Percentiles rank a stretch among this genome's conserved stretches.
phyloP scores from a whole-genome alignment of 2,888 invertebrate species.

The Isoperla grammatica region DNA sequence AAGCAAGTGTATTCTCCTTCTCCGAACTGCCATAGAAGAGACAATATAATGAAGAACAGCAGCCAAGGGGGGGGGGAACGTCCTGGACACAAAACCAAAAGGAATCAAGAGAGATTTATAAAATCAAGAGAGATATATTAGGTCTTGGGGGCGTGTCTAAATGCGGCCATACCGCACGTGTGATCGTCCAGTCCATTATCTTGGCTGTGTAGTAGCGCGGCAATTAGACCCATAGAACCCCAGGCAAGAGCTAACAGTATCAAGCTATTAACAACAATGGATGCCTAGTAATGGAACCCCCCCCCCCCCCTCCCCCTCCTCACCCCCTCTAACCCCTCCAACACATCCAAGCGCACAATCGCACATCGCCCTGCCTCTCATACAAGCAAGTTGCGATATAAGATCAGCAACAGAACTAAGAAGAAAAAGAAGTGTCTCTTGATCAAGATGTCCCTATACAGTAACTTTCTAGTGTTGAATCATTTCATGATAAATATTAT shows the following conservation, averaged over 20 bases:
- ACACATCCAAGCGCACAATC: too few species aligned
- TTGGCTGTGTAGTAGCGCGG: background rate
- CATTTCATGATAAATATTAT: too few species aligned
- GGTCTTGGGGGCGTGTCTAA: background rate
- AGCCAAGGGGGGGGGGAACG: too few species aligned
- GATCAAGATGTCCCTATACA: background rate
- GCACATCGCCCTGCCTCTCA: too few species aligned
- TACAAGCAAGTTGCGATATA: constrained; percentile 26
- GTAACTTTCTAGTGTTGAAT: too few species aligned
- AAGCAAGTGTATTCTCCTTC: too few species aligned
- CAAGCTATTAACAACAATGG: constrained; percentile 31
- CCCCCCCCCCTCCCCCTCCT: background rate
- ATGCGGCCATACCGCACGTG: constrained; percentile 2
- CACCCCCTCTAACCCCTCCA: background rate
- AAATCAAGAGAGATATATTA: too few species aligned
- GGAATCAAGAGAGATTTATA: too few species aligned
- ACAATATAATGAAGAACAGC: too few species aligned
- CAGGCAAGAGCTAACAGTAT: constrained; percentile 28
- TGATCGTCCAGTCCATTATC: constrained; percentile 6
- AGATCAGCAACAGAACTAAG: too few species aligned
- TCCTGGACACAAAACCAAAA: too few species aligned
- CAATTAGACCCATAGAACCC: constrained; percentile 8
- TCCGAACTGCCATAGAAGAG: too few species aligned
- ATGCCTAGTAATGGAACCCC: constrained; percentile 28
- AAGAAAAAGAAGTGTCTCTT: background rate